Base-by-base conservation (phyloP, 2,888 invertebrate species). In the Adelphocoris suturalis region DNA sequence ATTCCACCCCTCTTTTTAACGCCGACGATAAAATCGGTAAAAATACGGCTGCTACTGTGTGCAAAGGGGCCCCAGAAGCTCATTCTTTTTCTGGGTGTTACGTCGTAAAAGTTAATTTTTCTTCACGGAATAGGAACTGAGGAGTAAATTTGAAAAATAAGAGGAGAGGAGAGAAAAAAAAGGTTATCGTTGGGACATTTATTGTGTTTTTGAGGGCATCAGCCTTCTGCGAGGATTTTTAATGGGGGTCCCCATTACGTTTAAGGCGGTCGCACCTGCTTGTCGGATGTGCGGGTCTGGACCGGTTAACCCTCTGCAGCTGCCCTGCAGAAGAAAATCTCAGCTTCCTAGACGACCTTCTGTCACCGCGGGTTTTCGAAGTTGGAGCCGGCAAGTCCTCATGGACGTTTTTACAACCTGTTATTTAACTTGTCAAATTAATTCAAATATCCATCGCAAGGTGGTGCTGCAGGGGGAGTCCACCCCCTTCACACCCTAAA, bases 141-240 rank as follows among this genome's bases (percentile, higher is more conserved):
- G 16, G 13, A 52, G 52, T 13, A 11, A 16, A 14, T 52, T 16
- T 52, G 13, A 52, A 52, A 52, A 14, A 14, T 52, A 13, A 52
- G 11, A 11, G 16, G 16, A 52, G 52, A 52, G 14, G 52, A 16
- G 13, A 16, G 2, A 19, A 68, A 68, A 68, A 68, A 12, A 19
- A 13, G 0, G 68, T 68, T 23, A 68, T 68, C 68, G 5, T 0
- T 9, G 68, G 23, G 68, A 68, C 68, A 19, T 68, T 68, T 68
- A 68, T 68, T 68, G 27, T n/a, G 68, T 68, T 68, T 68, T 68
- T 68, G 68, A 68, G 68, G 68, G 68, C 68, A 68, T 68, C 23
- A 68, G 68, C 68, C 68, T 68, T 27, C 68, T 68, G 68, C 68
- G 19, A 52, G 52, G 16, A 52, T 52, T 52, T 68, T 68, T 68